Base-by-base conservation (phyloP, 1,140 invertebrate genomes). In the Ostrea edulis region DNA sequence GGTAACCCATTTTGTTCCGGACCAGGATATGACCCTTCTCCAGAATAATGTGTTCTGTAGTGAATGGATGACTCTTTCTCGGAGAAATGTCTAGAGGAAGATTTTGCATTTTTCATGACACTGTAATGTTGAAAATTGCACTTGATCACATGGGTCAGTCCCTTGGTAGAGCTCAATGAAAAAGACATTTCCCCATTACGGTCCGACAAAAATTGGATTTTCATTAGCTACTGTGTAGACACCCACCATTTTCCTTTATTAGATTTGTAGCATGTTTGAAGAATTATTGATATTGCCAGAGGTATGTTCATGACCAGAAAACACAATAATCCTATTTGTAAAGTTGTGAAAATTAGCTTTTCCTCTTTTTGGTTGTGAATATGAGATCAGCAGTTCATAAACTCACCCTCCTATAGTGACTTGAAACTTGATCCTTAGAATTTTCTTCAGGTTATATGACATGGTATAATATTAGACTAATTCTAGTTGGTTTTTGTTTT, bases 141-240 rank as follows among this genome's bases (percentile, higher is more conserved):
- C 68, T 71, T 71, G 68, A 71, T 71, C 68, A 71, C 29, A 12
- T n/a, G 68, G 68, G 68, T 71, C 22, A 71, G 68, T 71, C 68
- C 68, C 68, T 71, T 29, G 68, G 68, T 25, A 8, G 29, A 35
- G 22, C 68, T 71, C 25, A 71, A 71, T 71, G 68, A 71, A 71
- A 71, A 71, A 71, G 68, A 71, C 68, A 35, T 71, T 71, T 71
- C 22, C 68, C 68, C 22, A 71, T 71, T 71, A 71, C 68, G 29
- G 29, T 22, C 22, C 9, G 29, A 71, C 68, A 71, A 71, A 71
- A 71, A 71, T 71, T 71, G 68, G 68, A 71, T 71, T 71, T 71
- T 71, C 68, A 71, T 71, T 71, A 71, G 68, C 68, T 71, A 29
- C 68, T 71, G 25, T 71, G 68, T 71, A 71, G 68, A 71, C 68